phyloP scores from a whole-genome alignment of 1,140 invertebrate genomes.

The Drosophila paulistorum region DNA sequence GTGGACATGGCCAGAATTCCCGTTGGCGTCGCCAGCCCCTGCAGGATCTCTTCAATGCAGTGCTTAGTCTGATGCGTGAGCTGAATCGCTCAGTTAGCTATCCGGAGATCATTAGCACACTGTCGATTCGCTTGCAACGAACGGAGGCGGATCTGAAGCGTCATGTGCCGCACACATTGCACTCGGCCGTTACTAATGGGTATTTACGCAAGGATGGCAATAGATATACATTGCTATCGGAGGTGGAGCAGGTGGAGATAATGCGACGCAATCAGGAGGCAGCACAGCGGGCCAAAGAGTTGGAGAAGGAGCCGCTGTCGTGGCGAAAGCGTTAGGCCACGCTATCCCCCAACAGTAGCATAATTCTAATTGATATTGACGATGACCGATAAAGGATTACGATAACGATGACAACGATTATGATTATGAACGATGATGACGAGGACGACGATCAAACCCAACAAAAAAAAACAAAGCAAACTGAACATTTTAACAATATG shows the following conservation, averaged over 20 bases:
- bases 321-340: conserved; percentile 58
- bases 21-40: conserved; percentile 38
- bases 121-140: conserved; percentile 45
- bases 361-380: not conserved
- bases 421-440: not conserved
- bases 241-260: conserved; percentile 58
- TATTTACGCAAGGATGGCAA: conserved; percentile 65
- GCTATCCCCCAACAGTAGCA: not conserved
- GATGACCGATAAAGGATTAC: not conserved
- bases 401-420: not conserved
- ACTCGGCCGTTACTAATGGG: conserved; percentile 52
- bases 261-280: conserved; percentile 59
- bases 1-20: not conserved
- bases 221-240: conserved; percentile 56
- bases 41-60: conserved; percentile 49
- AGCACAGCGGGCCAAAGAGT: conserved; percentile 59
- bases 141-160: conserved; percentile 60
- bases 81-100: conserved; percentile 60
- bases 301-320: conserved; percentile 66
- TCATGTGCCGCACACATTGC: conserved; percentile 60
- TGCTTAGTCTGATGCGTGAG: conserved; percentile 49
- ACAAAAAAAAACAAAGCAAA: no score
- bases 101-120: conserved; percentile 56
- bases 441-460: not conserved
- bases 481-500: not conserved